Conservation (phyloP, 2,888 invertebrate species). For the Seira ritae region DNA sequence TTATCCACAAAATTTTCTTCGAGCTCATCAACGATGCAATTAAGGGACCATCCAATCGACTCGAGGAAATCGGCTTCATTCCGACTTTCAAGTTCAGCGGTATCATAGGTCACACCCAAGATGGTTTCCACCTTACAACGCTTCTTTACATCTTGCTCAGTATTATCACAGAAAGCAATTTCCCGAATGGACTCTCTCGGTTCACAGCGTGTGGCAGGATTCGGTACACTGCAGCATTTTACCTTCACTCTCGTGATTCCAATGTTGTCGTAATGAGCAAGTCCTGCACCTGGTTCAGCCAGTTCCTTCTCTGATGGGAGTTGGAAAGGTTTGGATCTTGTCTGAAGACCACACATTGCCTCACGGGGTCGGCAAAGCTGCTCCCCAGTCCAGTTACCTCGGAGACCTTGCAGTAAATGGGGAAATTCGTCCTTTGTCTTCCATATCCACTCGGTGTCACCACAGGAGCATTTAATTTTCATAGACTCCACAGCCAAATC, state of each 20-base stretch:
- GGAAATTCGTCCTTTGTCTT: conserved; percentile 29
- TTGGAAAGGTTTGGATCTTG: conserved; percentile 19
- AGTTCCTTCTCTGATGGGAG: neutral
- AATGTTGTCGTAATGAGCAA: conserved; percentile 30
- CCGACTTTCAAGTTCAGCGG: neutral
- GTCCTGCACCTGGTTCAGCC: neutral
- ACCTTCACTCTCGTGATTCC: conserved; percentile 4
- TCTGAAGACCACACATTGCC: conserved; percentile 28
- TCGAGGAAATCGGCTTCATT: conserved; percentile 29
- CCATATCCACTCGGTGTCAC: neutral
- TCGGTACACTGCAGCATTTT: conserved; percentile 33
- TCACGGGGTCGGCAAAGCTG: conserved; percentile 26
- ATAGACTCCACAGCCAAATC: conserved; percentile 30
- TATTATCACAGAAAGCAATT: conserved; percentile 36
- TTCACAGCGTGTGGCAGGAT: conserved; percentile 12
- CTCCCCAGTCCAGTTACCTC: conserved; percentile 27
- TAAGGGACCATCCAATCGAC: conserved; percentile 40
- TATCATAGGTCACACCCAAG: conserved; percentile 31
- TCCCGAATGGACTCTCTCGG: conserved; percentile 10
- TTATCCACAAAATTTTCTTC: conserved; percentile 17
- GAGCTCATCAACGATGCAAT: conserved; percentile 30
- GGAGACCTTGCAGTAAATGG: neutral
- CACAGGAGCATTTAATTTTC: conserved; percentile 24
- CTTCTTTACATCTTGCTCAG: neutral
- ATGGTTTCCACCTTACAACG: conserved; percentile 21